Evolutionary conservation across 1,140 invertebrate genomes (phyloP), one percentile per base, ranked within the genome.

Genomic region (Ips nitidus): DNA sequence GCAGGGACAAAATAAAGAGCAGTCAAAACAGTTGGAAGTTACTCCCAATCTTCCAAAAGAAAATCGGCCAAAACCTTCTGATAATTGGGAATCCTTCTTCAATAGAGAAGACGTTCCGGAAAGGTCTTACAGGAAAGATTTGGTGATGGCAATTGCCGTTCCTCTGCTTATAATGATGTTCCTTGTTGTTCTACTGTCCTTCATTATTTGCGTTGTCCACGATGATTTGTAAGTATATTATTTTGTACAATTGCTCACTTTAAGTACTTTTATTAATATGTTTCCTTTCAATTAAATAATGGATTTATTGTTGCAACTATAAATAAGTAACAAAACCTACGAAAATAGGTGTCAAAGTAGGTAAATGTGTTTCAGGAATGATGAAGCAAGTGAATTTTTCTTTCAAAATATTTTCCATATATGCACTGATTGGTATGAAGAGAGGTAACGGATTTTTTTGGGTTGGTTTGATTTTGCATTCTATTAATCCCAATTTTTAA

Each of bases 121-220:
- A n/a, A 82, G 91, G 53, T 90, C 87, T 72, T 93, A 93, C 76
- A 81, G 84, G 3, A 82, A 85, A 59, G 91, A 93, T 76, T 85
- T 93, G 65, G 82, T 87, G 2, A 86, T 90, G 5, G 88, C 91
- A 0, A 85, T 93, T 55, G 85, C 91, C 8, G 82, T 91, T 22
- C 91, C 92, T 0, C 82, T 88, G 60, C 75, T 88, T 56, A 79
- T 93, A 37, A 82, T 94, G 73, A 76, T 91, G 8, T 75, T 92
- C 22, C 79, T 91, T 2, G 84, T 88, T 1, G 82, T 86, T 36
- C 81, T 90, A 2, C 77, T 94, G 0, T 90, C 91, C 3, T 86
- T 89, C 8, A 86, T 91, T 1, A 81, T 94, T 6, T 94, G 92
- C 80, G 87, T 92, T 65, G 87, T 91, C 70, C 88, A 90, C 75